phyloP scores from a whole-genome alignment of 2,888 invertebrate species.

The Eristalis intricaria region DNA sequence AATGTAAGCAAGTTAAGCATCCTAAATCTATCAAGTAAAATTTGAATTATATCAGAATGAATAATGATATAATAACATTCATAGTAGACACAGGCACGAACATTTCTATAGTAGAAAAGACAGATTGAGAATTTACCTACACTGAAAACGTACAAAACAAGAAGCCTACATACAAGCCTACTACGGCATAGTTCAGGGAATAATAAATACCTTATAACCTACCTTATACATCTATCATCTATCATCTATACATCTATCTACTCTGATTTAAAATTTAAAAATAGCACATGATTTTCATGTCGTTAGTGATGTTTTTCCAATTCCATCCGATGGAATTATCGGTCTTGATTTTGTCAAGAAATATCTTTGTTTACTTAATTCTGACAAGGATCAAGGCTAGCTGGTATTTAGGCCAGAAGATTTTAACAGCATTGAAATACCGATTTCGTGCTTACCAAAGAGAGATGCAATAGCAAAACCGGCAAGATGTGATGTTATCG shows the following conservation, averaged over 20 bases:
- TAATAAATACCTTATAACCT: not conserved
- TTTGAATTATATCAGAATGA: too few species aligned
- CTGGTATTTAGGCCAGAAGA: slow-evolving; percentile 7
- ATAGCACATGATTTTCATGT: slow-evolving; percentile 40
- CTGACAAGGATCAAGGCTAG: slow-evolving; percentile 5
- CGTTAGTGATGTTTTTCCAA: slow-evolving; percentile 35
- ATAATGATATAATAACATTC: too few species aligned
- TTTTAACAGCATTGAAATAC: slow-evolving; percentile 15
- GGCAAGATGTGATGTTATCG: slow-evolving; percentile 14
- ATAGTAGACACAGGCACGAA: slow-evolving; percentile 1
- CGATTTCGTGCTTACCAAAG: too few species aligned
- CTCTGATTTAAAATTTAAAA: slow-evolving; percentile 2
- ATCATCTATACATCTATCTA: too few species aligned
- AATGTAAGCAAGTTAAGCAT: too few species aligned
- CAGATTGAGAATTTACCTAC: too few species aligned
- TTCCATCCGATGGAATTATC: slow-evolving; percentile 39
- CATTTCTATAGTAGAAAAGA: not conserved
- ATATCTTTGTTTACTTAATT: slow-evolving; percentile 31
- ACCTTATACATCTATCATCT: too few species aligned
- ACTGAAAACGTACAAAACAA: slow-evolving; percentile 1
- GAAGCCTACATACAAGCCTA: too few species aligned
- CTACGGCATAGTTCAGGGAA: too few species aligned
- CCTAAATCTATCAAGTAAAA: too few species aligned
- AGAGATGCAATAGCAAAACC: too few species aligned
- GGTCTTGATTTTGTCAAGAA: slow-evolving; percentile 40